A percentile compares a stretch with the other conserved stretches of the same genome.
Evolutionary conservation across 2,888 invertebrate genomes (phyloP).

Genomic region (Caenorhabditis sp.): DNA sequence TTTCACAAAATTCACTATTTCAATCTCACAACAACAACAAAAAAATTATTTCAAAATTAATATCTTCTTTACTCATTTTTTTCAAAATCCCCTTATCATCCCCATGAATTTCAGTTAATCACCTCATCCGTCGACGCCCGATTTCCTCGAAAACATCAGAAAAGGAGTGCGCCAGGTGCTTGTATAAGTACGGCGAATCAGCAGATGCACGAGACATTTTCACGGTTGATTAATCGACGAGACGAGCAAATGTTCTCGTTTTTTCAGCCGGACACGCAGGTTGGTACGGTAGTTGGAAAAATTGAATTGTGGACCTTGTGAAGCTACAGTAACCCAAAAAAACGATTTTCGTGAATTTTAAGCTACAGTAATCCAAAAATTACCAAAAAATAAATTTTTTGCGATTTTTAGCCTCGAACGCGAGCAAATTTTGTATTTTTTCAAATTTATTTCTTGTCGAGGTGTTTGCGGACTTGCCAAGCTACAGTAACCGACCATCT

Average conservation of each 20-base stretch:
- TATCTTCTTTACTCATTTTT: no score
- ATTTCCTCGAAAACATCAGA: conserved; percentile 35
- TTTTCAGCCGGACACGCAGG: conserved; percentile 52
- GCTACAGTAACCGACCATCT: not conserved
- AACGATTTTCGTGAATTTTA: no score
- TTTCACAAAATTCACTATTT: no score
- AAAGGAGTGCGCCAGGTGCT: conserved; percentile 20
- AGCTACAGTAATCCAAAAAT: no score
- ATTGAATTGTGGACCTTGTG: no score
- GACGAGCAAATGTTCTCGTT: conserved; percentile 54
- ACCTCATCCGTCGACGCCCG: conserved; percentile 36
- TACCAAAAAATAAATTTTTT: not conserved
- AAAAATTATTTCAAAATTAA: no score
- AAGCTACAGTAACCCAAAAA: not conserved
- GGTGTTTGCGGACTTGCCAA: not conserved
- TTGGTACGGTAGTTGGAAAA: not conserved
- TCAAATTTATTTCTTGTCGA: no score
- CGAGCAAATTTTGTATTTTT: not conserved
- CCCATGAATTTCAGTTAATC: conserved; percentile 32
- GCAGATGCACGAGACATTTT: conserved; percentile 57
- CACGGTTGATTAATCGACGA: conserved; percentile 35
- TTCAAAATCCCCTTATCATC: no score
- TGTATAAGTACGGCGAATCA: conserved; percentile 42
- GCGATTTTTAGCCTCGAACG: not conserved
- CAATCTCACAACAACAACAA: no score